Conservation (phyloP, 2,797 vertebrate genomes). For the Phrynocephalus vlangalii region DNA sequence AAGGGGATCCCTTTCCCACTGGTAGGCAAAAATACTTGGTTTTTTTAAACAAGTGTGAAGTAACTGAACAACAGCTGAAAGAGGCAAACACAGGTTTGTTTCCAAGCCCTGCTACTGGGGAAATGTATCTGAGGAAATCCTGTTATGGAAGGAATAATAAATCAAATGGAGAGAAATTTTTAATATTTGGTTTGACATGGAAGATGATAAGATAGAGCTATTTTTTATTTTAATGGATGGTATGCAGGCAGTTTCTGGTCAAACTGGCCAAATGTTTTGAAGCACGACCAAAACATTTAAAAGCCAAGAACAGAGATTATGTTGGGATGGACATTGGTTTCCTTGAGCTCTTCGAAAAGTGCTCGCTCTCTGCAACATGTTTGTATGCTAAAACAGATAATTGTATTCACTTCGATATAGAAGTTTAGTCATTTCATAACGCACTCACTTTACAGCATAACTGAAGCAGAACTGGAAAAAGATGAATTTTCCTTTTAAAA, state of each 20-base stretch:
- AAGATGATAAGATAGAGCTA: not conserved
- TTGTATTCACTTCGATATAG: constrained; percentile 17
- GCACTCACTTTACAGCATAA: constrained; percentile 16
- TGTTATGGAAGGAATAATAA: no score
- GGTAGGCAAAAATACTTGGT: no score
- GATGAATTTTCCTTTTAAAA: constrained; percentile 43
- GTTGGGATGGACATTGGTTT: not conserved
- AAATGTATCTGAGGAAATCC: no score
- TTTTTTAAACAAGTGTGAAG: no score
- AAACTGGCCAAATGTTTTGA: not conserved
- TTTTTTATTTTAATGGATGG: not conserved
- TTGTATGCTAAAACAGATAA: no score
- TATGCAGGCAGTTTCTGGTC: not conserved
- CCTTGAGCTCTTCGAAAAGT: not conserved
- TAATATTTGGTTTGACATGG: no score
- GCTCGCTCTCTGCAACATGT: not conserved
- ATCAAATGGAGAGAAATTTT: no score
- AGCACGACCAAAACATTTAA: not conserved
- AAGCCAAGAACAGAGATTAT: not conserved
- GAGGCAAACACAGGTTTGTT: no score
- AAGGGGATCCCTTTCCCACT: no score
- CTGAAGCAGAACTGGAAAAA: constrained; percentile 26
- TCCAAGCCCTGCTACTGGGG: no score
- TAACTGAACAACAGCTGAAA: no score
- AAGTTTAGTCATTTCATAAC: constrained; percentile 25